Conservation (phyloP, 2,113 vertebrate genomes). For the Sminthopsis crassicaudata region DNA sequence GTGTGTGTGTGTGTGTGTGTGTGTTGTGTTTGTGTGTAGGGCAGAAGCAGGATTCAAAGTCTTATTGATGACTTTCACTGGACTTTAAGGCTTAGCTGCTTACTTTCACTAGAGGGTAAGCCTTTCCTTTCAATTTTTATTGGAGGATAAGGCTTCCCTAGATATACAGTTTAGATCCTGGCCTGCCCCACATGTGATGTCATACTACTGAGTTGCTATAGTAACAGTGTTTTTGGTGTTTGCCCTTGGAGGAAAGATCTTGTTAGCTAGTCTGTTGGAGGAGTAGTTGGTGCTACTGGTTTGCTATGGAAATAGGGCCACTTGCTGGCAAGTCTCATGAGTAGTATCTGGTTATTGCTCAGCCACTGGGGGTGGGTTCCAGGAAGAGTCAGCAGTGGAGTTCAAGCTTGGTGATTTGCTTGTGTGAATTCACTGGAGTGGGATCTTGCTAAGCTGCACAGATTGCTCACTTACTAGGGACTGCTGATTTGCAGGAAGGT, state of each 20-base stretch:
- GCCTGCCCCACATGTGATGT: rapidly evolving
- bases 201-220: no score
- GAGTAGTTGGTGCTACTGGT: background rate
- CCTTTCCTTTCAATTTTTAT: background rate
- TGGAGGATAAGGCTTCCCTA: background rate
- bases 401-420: background rate
- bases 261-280: no score
- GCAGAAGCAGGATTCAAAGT: background rate
- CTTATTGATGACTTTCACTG: background rate
- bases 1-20: no score
- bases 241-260: no score
- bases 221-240: no score
- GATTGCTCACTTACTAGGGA: background rate
- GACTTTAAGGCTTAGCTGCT: background rate
- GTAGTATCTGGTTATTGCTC: background rate
- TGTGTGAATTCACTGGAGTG: background rate
- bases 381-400: background rate
- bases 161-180: background rate
- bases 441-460: background rate
- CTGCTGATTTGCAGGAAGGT: background rate
- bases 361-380: background rate
- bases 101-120: background rate
- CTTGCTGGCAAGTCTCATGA: background rate
- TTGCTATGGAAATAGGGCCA: background rate
- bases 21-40: no score